A percentile compares a stretch with the other conserved stretches of the same genome.
Evolutionary conservation across 2,113 vertebrate genomes (phyloP).

Genomic region (Menidia beryllina): DNA sequence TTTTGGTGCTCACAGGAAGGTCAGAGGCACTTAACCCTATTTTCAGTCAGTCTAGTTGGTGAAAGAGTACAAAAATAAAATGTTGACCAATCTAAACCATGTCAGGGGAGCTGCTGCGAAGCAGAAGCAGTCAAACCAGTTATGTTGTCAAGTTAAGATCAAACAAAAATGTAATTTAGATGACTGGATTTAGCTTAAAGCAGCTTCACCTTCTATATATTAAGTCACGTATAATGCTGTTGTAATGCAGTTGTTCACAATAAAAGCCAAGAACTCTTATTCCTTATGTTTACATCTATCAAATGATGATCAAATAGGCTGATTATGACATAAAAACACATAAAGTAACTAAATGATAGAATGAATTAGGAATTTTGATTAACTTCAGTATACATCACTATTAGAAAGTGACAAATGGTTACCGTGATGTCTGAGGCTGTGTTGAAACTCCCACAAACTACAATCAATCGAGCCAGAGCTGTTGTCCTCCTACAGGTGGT

Average conservation of each 20-base stretch:
- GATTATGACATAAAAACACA: too few relatives aligned
- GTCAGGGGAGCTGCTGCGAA: slow-evolving; percentile 12
- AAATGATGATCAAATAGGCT: too few relatives aligned
- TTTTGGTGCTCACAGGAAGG: slow-evolving; percentile 46
- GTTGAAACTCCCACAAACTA: neutral
- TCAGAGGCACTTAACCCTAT: slow-evolving; percentile 53
- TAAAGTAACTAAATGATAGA: too few relatives aligned
- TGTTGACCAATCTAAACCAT: slow-evolving; percentile 12
- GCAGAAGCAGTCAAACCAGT: neutral
- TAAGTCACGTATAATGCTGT: too few relatives aligned
- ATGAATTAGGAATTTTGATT: too few relatives aligned
- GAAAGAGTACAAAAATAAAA: slow-evolving; percentile 44
- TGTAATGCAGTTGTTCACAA: too few relatives aligned
- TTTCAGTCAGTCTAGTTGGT: slow-evolving; percentile 40
- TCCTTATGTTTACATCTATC: too few relatives aligned
- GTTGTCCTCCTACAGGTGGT: slow-evolving; percentile 82
- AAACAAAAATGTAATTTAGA: neutral
- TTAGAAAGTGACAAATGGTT: too few relatives aligned
- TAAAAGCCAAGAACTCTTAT: too few relatives aligned
- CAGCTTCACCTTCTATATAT: too few relatives aligned
- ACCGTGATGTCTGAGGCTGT: too few relatives aligned
- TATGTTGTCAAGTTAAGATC: neutral
- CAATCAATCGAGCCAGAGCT: neutral
- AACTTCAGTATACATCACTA: too few relatives aligned
- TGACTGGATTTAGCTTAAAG: neutral